Percentiles rank a stretch among this genome's conserved stretches.
Evolutionary conservation across 1,140 invertebrate genomes (phyloP).

Genomic region (Drosophila orosa): DNA sequence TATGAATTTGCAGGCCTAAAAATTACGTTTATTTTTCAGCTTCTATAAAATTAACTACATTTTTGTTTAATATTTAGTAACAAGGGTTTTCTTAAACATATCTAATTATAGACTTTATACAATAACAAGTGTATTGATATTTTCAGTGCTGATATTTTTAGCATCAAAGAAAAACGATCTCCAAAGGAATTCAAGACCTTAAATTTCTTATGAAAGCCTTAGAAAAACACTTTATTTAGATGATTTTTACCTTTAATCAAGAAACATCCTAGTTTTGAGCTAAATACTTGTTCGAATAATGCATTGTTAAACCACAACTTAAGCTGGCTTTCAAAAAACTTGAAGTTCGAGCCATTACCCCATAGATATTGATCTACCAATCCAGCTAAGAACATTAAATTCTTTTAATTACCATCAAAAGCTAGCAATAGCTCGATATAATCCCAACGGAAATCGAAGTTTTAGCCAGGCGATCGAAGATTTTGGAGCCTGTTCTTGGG

Average conservation of each 20-base stretch:
- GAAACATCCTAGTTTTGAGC: background rate
- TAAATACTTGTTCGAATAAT: background rate
- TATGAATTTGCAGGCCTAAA: background rate
- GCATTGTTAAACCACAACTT: too few species aligned
- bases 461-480: constrained; percentile 34
- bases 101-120: too few species aligned
- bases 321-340: background rate
- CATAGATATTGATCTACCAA: constrained; percentile 1
- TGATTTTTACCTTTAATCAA: background rate
- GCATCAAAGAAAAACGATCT: background rate
- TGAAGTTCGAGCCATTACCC: background rate
- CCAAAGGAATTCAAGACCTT: background rate
- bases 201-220: background rate
- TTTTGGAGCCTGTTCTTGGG: constrained; percentile 75
- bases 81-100: too few species aligned
- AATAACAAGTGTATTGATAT: background rate
- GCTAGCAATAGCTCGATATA: constrained; percentile 22
- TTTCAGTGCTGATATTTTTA: background rate
- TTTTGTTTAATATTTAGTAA: too few species aligned
- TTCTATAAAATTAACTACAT: too few species aligned
- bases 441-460: constrained; percentile 50
- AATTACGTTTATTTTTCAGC: too few species aligned
- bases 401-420: constrained; percentile 72
- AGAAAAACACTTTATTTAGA: background rate
- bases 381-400: constrained; percentile 39